phyloP scores from a whole-genome alignment of 2,797 vertebrate species.

The Corythornis leucogaster region DNA sequence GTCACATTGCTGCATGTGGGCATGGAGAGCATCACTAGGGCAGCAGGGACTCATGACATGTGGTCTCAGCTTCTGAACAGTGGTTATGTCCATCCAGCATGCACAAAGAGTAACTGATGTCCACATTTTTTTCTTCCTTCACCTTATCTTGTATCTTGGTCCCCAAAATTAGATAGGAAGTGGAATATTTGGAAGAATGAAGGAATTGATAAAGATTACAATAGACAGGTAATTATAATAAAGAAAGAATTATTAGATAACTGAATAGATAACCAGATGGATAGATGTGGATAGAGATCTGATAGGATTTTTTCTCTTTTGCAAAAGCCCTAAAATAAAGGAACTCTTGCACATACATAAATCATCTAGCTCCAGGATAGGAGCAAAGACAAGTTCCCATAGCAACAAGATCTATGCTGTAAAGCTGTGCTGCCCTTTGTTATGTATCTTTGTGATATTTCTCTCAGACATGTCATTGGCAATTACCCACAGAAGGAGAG shows the following conservation, averaged over 20 bases:
- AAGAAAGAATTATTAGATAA: constrained; percentile 70
- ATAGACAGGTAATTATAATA: constrained; percentile 68
- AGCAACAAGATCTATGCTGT: constrained; percentile 78
- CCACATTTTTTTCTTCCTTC: background rate
- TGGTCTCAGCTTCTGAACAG: background rate
- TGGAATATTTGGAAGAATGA: constrained; percentile 21
- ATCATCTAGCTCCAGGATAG: constrained; percentile 71
- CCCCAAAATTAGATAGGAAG: constrained; percentile 1
- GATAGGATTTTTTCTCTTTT: constrained; percentile 56
- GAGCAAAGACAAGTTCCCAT: constrained; percentile 78
- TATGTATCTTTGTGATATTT: constrained; percentile 79
- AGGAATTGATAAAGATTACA: constrained; percentile 42
- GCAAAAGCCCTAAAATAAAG: constrained; percentile 70
- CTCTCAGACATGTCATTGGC: constrained; percentile 78
- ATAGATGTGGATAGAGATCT: constrained; percentile 50
- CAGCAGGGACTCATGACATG: background rate
- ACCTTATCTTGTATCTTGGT: background rate
- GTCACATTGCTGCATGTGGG: background rate
- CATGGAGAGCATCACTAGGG: background rate
- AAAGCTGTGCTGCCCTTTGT: constrained; percentile 77
- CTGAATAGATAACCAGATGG: constrained; percentile 25
- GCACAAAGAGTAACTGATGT: background rate
- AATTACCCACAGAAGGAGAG: constrained; percentile 77
- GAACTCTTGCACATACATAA: constrained; percentile 78
- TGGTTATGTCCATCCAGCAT: background rate